These are phyloP conservation scores for Apoda limacodes DNA, from an alignment of 2,888 invertebrate genomes.

Conservation along the genomic window DNA sequence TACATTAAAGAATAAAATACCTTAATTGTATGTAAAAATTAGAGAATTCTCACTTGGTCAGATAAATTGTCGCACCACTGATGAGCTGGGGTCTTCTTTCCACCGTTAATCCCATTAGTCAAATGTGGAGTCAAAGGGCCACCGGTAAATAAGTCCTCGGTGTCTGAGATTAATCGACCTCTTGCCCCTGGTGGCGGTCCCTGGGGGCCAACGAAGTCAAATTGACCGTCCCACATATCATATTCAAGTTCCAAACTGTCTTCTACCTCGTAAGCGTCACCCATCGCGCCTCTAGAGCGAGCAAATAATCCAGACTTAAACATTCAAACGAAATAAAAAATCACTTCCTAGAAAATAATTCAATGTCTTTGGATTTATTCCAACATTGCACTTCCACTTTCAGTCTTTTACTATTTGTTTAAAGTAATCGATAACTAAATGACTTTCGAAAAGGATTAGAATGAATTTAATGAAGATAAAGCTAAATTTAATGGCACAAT, in stretches of 20 bases:
- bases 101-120: slow-evolving; percentile 61
- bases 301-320: slow-evolving; percentile 59
- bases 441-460: slow-evolving; percentile 50
- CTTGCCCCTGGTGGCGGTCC: slow-evolving; percentile 43
- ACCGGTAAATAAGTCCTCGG: slow-evolving; percentile 61
- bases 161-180: slow-evolving; percentile 48
- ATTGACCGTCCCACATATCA: slow-evolving; percentile 92
- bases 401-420: too few relatives aligned
- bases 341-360: slow-evolving; percentile 26
- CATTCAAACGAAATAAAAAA: slow-evolving; percentile 36
- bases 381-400: slow-evolving; percentile 46
- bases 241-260: slow-evolving; percentile 81
- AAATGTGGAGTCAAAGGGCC: slow-evolving; percentile 57
- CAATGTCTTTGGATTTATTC: slow-evolving; percentile 50
- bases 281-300: slow-evolving; percentile 55
- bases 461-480: slow-evolving; percentile 40
- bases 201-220: slow-evolving; percentile 81
- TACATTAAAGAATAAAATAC: too few relatives aligned
- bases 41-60: slow-evolving; percentile 66
- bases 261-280: slow-evolving; percentile 56
- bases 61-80: slow-evolving; percentile 71
- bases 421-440: slow-evolving; percentile 27
- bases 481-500: slow-evolving; percentile 52
- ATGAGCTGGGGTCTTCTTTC: slow-evolving; percentile 67
- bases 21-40: slow-evolving; percentile 5